Base-by-base conservation (phyloP, 2,797 vertebrate species). In the Urophycis tenuis region DNA sequence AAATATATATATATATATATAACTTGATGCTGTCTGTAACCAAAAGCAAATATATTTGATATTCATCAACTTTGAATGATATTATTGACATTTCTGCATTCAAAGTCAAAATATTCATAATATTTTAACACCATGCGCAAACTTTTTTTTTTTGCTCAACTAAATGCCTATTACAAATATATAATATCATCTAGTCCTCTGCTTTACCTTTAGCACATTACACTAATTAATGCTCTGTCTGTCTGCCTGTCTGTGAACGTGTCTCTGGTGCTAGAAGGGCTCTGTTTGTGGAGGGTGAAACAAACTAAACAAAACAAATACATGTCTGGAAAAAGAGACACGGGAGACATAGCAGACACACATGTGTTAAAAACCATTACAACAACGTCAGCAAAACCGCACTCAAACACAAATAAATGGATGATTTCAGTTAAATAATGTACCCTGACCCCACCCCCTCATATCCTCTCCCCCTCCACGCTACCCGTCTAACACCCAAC, bases 281-380 rank as follows among this genome's bases (percentile, higher is more conserved):
- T 45, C 25, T 81, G 35, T 49, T 71, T 1, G 22, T 77, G 72
- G 75, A 64, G 60, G 33, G 8, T 73, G 79, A 82, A 60, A 74
- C 64, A 70, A 70, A 74, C 29, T 25, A 60, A 60, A 60, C 53
- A 60, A 60, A 85, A 81, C 88, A 83, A 30, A 81, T 87, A 84
- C 86, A 85, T 41, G 72, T 77, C 73, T 72, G 0, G 0, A 78
- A 75, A n/a, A 79, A 53, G 77, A 85, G 82, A 77, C 79, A 64
- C 29, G 60, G 35, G 9, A 82, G 84, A 75, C 39, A 81, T 77
- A 85, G 87, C 84, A 85, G 82, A 25, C 45, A 53, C 19, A 82
- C 82, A 53, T 77, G 17, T 78, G 83, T 89, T 88, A 75, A 74
- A 89, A 91, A 84, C 32, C 75, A n/a, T 74, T 79, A 74, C 84